Evolutionary conservation across 2,888 invertebrate species (phyloP).

Genomic region (Drosophila acutilabella): DNA sequence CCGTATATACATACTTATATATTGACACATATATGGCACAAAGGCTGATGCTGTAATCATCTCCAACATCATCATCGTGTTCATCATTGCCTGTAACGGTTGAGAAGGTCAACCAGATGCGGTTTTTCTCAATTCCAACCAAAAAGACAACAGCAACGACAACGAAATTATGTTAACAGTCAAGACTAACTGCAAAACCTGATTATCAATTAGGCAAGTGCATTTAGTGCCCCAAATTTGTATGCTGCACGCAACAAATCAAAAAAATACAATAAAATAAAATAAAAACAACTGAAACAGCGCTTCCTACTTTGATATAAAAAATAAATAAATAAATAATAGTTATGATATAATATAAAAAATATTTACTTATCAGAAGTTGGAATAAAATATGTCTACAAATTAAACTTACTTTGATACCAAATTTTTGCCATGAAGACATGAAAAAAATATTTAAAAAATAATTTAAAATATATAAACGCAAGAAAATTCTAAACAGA

Average conservation of each 20-base stretch:
- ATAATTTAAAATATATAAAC: too few species aligned
- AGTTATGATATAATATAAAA: too few species aligned
- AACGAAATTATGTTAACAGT: not conserved
- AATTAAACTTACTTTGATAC: too few species aligned
- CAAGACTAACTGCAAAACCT: conserved; percentile 39
- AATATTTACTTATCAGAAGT: too few species aligned
- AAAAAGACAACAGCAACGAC: conserved; percentile 20
- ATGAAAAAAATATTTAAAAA: too few species aligned
- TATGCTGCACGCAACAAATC: conserved; percentile 4
- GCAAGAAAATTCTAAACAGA: too few species aligned
- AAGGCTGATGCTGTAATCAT: conserved; percentile 69
- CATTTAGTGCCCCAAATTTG: conserved; percentile 40
- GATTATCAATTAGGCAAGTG: conserved; percentile 62
- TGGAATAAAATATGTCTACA: too few species aligned
- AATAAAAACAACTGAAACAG: too few species aligned
- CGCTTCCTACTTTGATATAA: too few species aligned
- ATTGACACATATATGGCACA: conserved; percentile 55
- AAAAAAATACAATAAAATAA: not conserved
- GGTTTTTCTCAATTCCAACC: conserved; percentile 41
- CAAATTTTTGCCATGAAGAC: too few species aligned
- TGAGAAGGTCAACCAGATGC: conserved; percentile 76
- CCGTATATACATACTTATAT: conserved; percentile 5
- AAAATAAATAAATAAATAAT: too few species aligned
- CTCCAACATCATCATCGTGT: not conserved
- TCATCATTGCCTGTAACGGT: conserved; percentile 69